phyloP scores from a whole-genome alignment of 2,888 invertebrate species.

The Diogma glabrata region DNA sequence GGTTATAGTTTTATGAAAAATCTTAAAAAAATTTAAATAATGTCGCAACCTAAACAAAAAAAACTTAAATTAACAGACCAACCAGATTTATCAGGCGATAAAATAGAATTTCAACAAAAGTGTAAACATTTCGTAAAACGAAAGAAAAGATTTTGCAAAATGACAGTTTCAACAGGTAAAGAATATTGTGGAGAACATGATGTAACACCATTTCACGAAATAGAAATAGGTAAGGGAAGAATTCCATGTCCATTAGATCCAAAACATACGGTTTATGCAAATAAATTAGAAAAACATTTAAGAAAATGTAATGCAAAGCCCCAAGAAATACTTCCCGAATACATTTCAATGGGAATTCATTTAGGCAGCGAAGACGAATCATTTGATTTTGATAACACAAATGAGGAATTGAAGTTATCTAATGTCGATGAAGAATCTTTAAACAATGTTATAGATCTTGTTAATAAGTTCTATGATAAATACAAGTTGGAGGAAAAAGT shows the following conservation, averaged over 20 bases:
- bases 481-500: slow-evolving; percentile 30
- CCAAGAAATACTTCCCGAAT: slow-evolving; percentile 38
- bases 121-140: slow-evolving; percentile 55
- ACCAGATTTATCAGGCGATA: slow-evolving; percentile 1
- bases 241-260: slow-evolving; percentile 62
- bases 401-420: slow-evolving; percentile 29
- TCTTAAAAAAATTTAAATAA: too few relatives aligned
- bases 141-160: slow-evolving; percentile 64
- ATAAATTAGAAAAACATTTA: slow-evolving; percentile 56
- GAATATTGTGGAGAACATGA: slow-evolving; percentile 64
- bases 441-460: slow-evolving; percentile 34
- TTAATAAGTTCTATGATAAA: slow-evolving; percentile 34
- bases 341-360: slow-evolving; percentile 29
- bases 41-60: not conserved
- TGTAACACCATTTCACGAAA: slow-evolving; percentile 1
- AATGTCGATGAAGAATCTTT: slow-evolving; percentile 33
- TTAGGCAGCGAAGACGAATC: slow-evolving; percentile 20
- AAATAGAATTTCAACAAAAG: slow-evolving; percentile 23
- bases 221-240: slow-evolving; percentile 31
- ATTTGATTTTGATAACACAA: not conserved
- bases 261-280: slow-evolving; percentile 57
- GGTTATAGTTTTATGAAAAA: too few relatives aligned
- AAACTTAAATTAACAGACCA: not conserved
- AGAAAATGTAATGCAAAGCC: slow-evolving; percentile 59
- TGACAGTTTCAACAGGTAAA: slow-evolving; percentile 56